Evolutionary conservation across 1,140 invertebrate species (phyloP).

Genomic region (Trissolcus basalis): DNA sequence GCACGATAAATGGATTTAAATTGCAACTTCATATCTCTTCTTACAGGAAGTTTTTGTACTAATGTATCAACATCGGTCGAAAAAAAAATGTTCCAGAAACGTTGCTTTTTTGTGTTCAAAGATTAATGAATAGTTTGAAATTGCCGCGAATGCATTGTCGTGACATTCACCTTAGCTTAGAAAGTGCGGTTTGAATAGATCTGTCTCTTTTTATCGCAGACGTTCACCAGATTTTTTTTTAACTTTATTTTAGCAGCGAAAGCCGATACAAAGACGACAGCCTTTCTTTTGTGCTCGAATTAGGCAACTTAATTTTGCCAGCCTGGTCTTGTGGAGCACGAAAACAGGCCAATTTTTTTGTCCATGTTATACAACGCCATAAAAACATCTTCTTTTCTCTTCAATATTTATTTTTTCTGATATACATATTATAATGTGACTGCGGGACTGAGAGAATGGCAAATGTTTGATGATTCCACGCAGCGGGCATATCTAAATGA

Average conservation of each 20-base stretch:
- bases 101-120: conserved; percentile 17
- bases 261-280: not conserved
- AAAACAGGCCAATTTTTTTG: too few species aligned
- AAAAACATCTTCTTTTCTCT: too few species aligned
- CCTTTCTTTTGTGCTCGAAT: not conserved
- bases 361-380: too few species aligned
- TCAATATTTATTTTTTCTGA: too few species aligned
- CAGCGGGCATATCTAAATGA: too few species aligned
- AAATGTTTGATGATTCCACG: too few species aligned
- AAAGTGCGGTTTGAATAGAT: conserved; percentile 52
- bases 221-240: conserved; percentile 16
- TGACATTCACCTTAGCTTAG: conserved; percentile 57
- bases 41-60: conserved; percentile 19
- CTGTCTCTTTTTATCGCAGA: conserved; percentile 40
- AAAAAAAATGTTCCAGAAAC: not conserved
- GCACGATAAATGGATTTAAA: not conserved
- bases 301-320: too few species aligned
- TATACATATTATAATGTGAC: too few species aligned
- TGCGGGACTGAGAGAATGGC: too few species aligned
- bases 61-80: not conserved
- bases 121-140: conserved; percentile 50
- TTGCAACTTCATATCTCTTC: not conserved
- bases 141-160: conserved; percentile 43
- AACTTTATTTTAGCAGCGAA: too few species aligned
- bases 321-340: too few species aligned